phyloP scores from a whole-genome alignment of 2,888 invertebrate species.

The Trilocha varians region DNA sequence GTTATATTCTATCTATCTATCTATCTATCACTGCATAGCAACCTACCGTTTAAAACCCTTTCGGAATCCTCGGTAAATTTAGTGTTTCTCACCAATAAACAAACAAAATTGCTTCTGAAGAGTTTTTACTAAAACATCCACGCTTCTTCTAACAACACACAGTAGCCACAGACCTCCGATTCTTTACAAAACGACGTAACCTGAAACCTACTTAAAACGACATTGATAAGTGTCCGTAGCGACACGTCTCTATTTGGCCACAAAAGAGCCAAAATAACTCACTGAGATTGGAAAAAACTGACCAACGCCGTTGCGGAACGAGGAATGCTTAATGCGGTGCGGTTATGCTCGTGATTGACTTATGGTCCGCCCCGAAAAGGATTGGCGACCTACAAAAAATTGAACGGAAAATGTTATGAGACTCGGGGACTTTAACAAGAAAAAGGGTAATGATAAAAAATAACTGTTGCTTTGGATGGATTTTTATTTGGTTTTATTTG shows the following conservation, averaged over 20 bases:
- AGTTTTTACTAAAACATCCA: too few species aligned
- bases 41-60: too few species aligned
- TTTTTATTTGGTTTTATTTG: background rate
- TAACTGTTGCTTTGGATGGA: background rate
- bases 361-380: slow-evolving; percentile 1
- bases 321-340: slow-evolving; percentile 15
- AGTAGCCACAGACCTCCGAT: too few species aligned
- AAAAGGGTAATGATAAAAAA: background rate
- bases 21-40: too few species aligned
- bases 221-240: slow-evolving; percentile 53
- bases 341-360: slow-evolving; percentile 8
- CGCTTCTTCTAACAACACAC: too few species aligned
- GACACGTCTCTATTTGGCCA: slow-evolving; percentile 45
- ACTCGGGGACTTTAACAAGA: background rate
- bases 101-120: too few species aligned
- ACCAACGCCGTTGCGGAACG: slow-evolving; percentile 11
- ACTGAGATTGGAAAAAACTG: slow-evolving; percentile 28
- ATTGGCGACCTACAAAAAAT: background rate
- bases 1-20: too few species aligned
- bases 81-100: too few species aligned
- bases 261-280: slow-evolving; percentile 41
- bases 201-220: too few species aligned
- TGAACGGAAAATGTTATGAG: background rate
- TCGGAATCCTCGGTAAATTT: too few species aligned
- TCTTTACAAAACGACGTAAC: too few species aligned